Base-by-base conservation (phyloP, 2,113 vertebrate genomes). In the Cercocebus atys region DNA sequence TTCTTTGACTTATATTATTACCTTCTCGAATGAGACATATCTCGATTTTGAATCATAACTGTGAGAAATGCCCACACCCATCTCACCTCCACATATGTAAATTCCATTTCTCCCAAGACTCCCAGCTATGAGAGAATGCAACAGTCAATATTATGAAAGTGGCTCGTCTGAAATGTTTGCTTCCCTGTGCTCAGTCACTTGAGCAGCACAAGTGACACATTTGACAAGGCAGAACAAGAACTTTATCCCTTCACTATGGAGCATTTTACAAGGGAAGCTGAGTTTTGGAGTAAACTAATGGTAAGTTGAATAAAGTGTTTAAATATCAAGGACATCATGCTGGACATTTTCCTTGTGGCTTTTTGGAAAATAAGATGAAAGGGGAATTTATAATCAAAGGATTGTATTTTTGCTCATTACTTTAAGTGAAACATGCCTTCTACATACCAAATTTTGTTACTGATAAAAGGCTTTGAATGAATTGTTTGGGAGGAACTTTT, bases 11-110 rank as follows among this genome's bases (percentile, higher is more conserved):
- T 98, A 92, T 97, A 76, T 98, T 98, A 98, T 98, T 98, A 98
- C 93, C 98, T 9, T 83, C 93, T 97, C 98, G 97, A 98, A 97
- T 96, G 97, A 98, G 97, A 88, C 98, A 97, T 98, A 95, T 97
- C 98, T 98, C 9, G 3, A 88, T 96, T 98, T 98, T 99, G 98
- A 99, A 98, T 99, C 99, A 99, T 98, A 96, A 98, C 97, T 98
- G 66, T 97, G 87, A 78, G 98, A 97, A 98, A 97, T 98, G 98
- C 97, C 98, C 98, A 95, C 99, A 93, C 98, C 98, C 98, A 97
- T 96, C 98, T 97, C 94, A 97, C 97, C 97, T 96, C 85, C 88
- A 79, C 20, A 14, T 97, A 93, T 97, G 98, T 93, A 97, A 97
- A 98, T 98, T 97, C 45, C 68, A 98, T 98, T 98, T 98, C 98